A percentile compares a stretch with the other conserved stretches of the same genome.
Conservation (phyloP, 92 coral and sea anemone genomes). For the Blastomussa wellsi region DNA sequence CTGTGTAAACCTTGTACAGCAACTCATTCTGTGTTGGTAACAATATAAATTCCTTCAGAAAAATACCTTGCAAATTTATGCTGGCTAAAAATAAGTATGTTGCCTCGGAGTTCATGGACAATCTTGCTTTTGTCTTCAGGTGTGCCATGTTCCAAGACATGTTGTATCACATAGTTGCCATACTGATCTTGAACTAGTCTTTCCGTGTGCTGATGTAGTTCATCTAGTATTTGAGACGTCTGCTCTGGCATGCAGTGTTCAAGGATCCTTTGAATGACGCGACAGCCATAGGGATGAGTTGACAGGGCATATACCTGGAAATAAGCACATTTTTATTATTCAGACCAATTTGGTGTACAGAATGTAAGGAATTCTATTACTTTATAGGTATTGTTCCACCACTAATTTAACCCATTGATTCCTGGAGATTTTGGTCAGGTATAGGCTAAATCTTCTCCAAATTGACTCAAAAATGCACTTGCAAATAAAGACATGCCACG, state of each 20-base stretch:
- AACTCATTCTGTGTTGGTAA: not conserved
- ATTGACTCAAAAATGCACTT: no score
- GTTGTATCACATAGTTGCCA: conserved; percentile 98
- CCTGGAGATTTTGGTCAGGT: no score
- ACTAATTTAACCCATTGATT: no score
- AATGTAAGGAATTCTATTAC: no score
- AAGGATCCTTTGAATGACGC: conserved; percentile 95
- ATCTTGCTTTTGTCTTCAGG: conserved; percentile 94
- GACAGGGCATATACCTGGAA: conserved; percentile 87
- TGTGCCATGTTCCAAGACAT: conserved; percentile 96
- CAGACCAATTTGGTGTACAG: no score
- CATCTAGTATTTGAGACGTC: conserved; percentile 83
- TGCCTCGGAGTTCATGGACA: conserved; percentile 89
- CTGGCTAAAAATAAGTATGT: conserved; percentile 86
- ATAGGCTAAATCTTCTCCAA: no score
- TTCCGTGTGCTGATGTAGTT: conserved; percentile 91
- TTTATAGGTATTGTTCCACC: no score
- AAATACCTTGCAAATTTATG: conserved; percentile 98
- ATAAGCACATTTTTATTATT: not conserved
- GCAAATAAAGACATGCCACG: no score
- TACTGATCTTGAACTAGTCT: conserved; percentile 98
- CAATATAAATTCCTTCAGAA: not conserved
- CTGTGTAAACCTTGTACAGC: not conserved
- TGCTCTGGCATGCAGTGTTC: conserved; percentile 96
- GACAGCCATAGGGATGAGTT: conserved; percentile 98